These are phyloP conservation scores for Poecilia latipinna DNA, from an alignment of 2,113 vertebrate genomes.

Conservation along the genomic window DNA sequence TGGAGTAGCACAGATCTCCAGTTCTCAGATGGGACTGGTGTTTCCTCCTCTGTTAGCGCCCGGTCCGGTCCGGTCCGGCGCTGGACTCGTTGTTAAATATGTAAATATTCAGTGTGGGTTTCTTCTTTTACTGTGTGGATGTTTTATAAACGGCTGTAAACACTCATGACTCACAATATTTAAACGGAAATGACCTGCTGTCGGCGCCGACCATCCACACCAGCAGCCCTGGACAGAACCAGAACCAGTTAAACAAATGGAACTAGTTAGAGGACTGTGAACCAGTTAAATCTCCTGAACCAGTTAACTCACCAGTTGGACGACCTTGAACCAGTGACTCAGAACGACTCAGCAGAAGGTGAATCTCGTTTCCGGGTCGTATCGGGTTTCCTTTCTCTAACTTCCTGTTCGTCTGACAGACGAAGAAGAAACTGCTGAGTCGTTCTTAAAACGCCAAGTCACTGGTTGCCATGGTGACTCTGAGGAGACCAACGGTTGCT, in stretches of 20 bases:
- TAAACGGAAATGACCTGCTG: slow-evolving; percentile 43
- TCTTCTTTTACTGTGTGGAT: slow-evolving; percentile 68
- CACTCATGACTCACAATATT: slow-evolving; percentile 66
- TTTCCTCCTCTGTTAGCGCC: slow-evolving; percentile 1
- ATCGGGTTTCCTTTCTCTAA: too few relatives aligned
- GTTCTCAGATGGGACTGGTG: slow-evolving; percentile 33
- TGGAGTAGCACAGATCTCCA: slow-evolving; percentile 33
- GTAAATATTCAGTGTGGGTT: slow-evolving; percentile 71
- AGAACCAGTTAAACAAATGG: background rate
- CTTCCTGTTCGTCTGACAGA: too few relatives aligned
- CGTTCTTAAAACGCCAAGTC: too few relatives aligned
- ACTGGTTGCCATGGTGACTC: too few relatives aligned
- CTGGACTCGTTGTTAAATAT: slow-evolving; percentile 65
- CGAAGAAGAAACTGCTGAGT: too few relatives aligned
- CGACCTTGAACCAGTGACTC: too few relatives aligned
- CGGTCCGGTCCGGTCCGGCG: slow-evolving; percentile 24
- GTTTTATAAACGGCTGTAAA: slow-evolving; percentile 76
- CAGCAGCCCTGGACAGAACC: slow-evolving; percentile 15
- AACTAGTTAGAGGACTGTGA: too few relatives aligned
- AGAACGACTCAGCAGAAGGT: too few relatives aligned
- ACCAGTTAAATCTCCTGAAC: background rate
- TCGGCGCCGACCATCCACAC: slow-evolving; percentile 40
- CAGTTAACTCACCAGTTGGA: background rate
- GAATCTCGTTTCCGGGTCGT: too few relatives aligned
- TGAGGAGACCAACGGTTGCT: too few relatives aligned